Evolutionary conservation across 2,888 invertebrate species (phyloP).

Genomic region (Apodemia mormo): DNA sequence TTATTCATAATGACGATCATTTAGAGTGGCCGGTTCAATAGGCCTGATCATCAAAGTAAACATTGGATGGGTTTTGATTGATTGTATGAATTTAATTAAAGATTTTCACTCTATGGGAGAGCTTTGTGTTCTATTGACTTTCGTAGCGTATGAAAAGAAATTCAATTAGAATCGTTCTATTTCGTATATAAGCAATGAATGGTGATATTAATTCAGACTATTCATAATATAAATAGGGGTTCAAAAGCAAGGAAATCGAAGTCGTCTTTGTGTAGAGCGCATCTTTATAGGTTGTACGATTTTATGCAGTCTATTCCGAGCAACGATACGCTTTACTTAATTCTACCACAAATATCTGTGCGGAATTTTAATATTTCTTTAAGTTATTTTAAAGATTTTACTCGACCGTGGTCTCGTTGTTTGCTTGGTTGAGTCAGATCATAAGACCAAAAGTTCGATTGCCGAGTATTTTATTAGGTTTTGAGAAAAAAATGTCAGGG

Average conservation of each 20-base stretch:
- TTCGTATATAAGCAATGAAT: neutral
- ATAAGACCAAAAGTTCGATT: too few relatives aligned
- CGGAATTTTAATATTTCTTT: neutral
- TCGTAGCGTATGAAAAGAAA: conserved; percentile 8
- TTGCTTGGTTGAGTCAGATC: too few relatives aligned
- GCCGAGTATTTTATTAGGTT: too few relatives aligned
- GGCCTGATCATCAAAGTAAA: neutral
- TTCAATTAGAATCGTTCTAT: conserved; percentile 1
- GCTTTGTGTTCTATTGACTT: conserved; percentile 12
- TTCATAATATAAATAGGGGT: conserved; percentile 8
- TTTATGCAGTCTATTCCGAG: neutral
- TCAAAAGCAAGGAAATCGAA: neutral
- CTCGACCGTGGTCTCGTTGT: neutral
- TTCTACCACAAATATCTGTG: neutral
- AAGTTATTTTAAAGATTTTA: neutral
- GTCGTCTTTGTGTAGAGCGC: conserved; percentile 1
- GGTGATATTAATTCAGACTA: conserved; percentile 8
- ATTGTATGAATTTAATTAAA: conserved; percentile 11
- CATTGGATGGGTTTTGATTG: conserved; percentile 6
- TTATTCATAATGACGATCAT: conserved; percentile 2
- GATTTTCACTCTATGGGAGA: neutral
- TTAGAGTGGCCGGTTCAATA: conserved; percentile 5
- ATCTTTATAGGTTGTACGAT: conserved; percentile 3
- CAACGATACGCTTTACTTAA: neutral
- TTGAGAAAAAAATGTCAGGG: too few relatives aligned